Percentiles rank a stretch among this genome's conserved stretches.
phyloP scores from a whole-genome alignment of 2,113 vertebrate species.

The Ageneiosus marmoratus region DNA sequence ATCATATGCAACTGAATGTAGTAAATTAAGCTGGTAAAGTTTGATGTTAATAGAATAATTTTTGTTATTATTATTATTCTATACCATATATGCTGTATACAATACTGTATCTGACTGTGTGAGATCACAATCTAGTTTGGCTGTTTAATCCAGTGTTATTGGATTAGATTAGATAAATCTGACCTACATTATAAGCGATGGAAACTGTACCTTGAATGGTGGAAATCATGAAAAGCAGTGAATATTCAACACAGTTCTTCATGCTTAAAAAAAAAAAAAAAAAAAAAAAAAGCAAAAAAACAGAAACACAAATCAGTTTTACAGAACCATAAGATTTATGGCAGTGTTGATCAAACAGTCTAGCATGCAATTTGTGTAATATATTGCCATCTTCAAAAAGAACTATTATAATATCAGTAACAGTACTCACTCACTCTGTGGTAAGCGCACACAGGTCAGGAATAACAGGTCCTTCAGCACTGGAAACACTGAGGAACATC shows the following conservation, averaged over 20 bases:
- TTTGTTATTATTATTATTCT: neutral
- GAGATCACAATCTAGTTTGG: neutral
- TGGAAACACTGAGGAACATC: slow-evolving; percentile 37
- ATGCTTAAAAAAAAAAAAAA: slow-evolving; percentile 38
- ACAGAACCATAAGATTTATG: neutral
- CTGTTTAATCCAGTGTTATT: neutral
- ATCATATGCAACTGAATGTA: too few species aligned
- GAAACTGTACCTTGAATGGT: slow-evolving; percentile 44
- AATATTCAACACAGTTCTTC: slow-evolving; percentile 34
- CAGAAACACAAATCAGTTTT: neutral
- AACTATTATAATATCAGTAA: neutral
- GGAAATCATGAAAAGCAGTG: slow-evolving; percentile 25
- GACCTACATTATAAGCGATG: neutral
- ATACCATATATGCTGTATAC: neutral
- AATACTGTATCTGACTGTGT: neutral
- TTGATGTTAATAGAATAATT: neutral
- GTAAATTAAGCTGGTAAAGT: too few species aligned
- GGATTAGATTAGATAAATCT: neutral
- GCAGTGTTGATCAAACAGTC: neutral
- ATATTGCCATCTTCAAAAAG: neutral
- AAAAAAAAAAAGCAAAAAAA: neutral
- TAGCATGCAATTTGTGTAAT: neutral
- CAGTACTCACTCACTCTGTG: slow-evolving; percentile 43
- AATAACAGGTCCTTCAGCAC: slow-evolving; percentile 33
- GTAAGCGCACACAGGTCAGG: slow-evolving; percentile 23